phyloP scores from a whole-genome alignment of 1,140 invertebrate genomes.

The Ceratina japonica region DNA sequence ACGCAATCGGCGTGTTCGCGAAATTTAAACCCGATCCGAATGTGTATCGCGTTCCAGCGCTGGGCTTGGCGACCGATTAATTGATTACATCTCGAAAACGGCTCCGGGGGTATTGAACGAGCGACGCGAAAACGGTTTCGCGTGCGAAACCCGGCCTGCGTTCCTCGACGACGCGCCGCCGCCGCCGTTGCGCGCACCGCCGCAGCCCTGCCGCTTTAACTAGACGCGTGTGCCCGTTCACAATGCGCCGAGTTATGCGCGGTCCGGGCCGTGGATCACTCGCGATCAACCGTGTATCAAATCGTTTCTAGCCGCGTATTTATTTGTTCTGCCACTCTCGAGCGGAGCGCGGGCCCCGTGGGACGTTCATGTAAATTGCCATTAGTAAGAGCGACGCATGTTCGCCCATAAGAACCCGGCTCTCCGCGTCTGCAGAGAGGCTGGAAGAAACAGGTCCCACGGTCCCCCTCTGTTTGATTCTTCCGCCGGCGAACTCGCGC shows the following conservation, averaged over 20 bases:
- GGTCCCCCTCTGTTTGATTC: conserved; percentile 41
- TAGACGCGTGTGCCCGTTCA: background rate
- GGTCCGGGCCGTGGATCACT: conserved; percentile 31
- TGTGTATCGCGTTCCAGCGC: conserved; percentile 11
- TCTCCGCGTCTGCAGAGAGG: conserved; percentile 1
- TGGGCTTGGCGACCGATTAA: background rate
- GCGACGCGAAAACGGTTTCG: background rate
- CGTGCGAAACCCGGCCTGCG: background rate
- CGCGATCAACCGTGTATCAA: conserved; percentile 45
- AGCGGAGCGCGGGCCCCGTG: conserved; percentile 31
- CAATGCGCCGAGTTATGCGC: conserved; percentile 20
- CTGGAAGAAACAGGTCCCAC: conserved; percentile 47
- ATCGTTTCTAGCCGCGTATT: conserved; percentile 43
- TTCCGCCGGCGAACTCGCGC: conserved; percentile 24
- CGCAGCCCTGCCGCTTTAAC: no score
- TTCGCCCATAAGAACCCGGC: conserved; percentile 8
- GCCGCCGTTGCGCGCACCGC: no score
- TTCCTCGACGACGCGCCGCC: background rate
- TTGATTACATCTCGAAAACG: conserved; percentile 16
- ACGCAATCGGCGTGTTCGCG: conserved; percentile 7
- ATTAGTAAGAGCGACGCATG: conserved; percentile 37
- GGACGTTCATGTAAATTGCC: conserved; percentile 55
- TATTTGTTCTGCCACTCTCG: conserved; percentile 45
- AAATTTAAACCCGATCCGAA: conserved; percentile 14
- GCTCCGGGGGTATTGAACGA: background rate